These are phyloP conservation scores for Onychomys torridus DNA, from an alignment of 2,797 vertebrate genomes.

Conservation along the genomic window DNA sequence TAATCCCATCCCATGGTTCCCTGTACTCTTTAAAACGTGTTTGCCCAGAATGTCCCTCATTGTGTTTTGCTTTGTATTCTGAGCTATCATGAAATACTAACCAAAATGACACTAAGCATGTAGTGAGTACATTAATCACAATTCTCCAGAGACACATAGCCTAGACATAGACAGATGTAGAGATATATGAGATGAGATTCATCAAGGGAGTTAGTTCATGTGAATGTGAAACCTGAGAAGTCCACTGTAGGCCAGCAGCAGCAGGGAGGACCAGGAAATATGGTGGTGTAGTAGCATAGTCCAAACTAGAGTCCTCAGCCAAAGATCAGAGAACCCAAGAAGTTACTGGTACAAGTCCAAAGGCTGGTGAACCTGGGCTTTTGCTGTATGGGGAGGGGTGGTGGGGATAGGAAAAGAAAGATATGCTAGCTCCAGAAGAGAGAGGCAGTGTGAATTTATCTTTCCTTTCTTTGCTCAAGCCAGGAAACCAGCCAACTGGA, in stretches of 20 bases:
- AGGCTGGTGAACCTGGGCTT: neutral
- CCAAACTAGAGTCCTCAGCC: neutral
- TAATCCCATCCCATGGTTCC: neutral
- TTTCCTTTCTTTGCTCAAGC: neutral
- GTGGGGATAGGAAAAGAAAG: neutral
- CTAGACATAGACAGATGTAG: neutral
- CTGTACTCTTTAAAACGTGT: neutral
- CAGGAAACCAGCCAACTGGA: neutral
- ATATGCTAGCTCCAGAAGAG: neutral
- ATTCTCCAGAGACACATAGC: neutral
- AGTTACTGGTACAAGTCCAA: neutral
- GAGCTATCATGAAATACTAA: neutral
- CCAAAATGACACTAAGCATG: neutral
- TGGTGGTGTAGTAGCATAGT: neutral
- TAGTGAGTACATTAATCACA: neutral
- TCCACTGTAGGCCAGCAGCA: rapidly evolving
- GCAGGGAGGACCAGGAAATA: neutral
- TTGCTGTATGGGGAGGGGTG: too few species aligned
- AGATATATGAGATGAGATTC: neutral
- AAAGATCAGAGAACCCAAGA: neutral
- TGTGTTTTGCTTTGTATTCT: neutral
- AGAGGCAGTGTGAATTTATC: neutral
- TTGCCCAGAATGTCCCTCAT: neutral
- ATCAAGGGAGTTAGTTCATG: neutral
- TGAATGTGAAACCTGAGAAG: neutral